Evolutionary conservation across 64 coral and sea anemone species (phyloP).

Genomic region (Porites lutea): DNA sequence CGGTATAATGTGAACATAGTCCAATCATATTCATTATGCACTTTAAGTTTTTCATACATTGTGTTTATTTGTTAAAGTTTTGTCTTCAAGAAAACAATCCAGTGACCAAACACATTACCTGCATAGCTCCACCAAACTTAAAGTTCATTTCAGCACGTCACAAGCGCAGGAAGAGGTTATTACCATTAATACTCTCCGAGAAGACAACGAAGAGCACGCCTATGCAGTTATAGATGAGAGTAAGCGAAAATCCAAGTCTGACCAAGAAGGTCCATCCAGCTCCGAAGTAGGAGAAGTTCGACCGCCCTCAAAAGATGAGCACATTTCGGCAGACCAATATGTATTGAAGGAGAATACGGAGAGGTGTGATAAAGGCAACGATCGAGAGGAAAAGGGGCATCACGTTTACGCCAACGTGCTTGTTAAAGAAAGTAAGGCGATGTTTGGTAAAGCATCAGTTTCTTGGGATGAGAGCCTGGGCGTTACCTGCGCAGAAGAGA

Average conservation of each 20-base stretch:
- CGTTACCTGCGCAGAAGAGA: neutral
- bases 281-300: neutral
- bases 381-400: neutral
- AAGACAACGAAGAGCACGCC: neutral
- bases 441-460: neutral
- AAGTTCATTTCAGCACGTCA: too few species aligned
- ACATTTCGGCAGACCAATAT: neutral
- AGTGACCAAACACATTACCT: too few species aligned
- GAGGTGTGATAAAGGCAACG: neutral
- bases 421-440: neutral
- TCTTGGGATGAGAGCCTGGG: neutral
- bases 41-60: too few species aligned
- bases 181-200: neutral
- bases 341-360: neutral
- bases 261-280: too few species aligned
- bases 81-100: too few species aligned
- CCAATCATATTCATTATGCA: too few species aligned
- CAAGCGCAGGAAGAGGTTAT: neutral
- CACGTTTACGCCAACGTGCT: slow-evolving; percentile 9
- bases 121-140: too few species aligned
- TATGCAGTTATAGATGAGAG: neutral
- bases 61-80: too few species aligned
- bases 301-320: neutral
- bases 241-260: neutral
- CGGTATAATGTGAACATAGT: too few species aligned